Conservation (phyloP, 2,113 vertebrate genomes). For the Gobiocypris rarus region DNA sequence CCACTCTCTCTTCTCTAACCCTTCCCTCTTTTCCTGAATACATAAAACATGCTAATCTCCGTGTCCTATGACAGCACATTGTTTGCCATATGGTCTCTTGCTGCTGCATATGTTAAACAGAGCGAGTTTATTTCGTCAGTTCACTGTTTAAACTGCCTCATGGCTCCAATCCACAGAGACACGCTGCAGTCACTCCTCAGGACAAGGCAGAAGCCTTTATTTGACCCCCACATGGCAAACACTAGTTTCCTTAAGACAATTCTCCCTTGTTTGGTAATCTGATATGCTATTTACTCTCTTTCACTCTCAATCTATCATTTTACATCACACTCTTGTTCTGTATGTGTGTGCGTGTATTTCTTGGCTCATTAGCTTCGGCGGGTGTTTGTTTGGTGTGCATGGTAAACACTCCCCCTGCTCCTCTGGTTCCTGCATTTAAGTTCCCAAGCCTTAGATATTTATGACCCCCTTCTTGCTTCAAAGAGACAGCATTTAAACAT, state of each 20-base stretch:
- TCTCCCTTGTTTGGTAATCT: slow-evolving; percentile 34
- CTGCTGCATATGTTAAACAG: slow-evolving; percentile 41
- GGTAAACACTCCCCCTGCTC: slow-evolving; percentile 44
- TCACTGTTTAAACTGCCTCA: slow-evolving; percentile 15
- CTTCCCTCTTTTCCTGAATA: slow-evolving; percentile 44
- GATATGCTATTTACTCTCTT: slow-evolving; percentile 11
- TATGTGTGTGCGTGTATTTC: slow-evolving; percentile 3
- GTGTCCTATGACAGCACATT: slow-evolving; percentile 26
- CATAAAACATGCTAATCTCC: slow-evolving; percentile 39
- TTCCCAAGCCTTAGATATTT: slow-evolving; percentile 60
- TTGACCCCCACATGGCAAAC: slow-evolving; percentile 30
- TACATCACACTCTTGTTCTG: slow-evolving; percentile 32
- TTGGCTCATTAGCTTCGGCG: slow-evolving; percentile 8
- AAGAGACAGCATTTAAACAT: slow-evolving; percentile 43
- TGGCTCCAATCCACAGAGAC: neutral
- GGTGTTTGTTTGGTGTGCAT: slow-evolving; percentile 50
- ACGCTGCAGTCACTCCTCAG: neutral
- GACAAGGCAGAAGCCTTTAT: neutral
- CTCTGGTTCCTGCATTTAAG: slow-evolving; percentile 31
- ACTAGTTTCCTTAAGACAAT: slow-evolving; percentile 15
- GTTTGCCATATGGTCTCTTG: slow-evolving; percentile 40
- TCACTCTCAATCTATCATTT: slow-evolving; percentile 22
- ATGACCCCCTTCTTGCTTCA: slow-evolving; percentile 54
- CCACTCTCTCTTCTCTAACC: slow-evolving; percentile 15
- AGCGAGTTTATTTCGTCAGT: slow-evolving; percentile 17